phyloP scores from a whole-genome alignment of 2,797 vertebrate species.

The Strix occidentalis region DNA sequence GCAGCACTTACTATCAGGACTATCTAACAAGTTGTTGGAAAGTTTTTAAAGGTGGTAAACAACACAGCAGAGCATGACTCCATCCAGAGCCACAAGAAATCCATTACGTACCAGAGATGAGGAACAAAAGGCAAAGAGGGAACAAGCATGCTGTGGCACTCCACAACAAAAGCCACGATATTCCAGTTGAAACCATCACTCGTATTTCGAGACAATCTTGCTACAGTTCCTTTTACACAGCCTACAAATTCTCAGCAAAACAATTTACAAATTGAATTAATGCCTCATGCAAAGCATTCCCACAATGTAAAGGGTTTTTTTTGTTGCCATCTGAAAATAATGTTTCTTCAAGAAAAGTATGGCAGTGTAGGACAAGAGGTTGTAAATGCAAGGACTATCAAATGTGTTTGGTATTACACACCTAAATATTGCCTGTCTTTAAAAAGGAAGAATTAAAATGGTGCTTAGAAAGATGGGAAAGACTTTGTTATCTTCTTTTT shows the following conservation, averaged over 20 bases:
- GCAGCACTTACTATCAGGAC: neutral
- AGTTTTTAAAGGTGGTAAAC: neutral
- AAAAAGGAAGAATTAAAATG: neutral
- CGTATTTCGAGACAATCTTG: neutral
- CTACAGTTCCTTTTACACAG: neutral
- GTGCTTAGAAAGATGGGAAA: neutral
- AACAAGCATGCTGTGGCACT: neutral
- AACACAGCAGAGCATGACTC: neutral
- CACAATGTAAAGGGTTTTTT: neutral
- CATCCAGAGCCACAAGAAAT: neutral
- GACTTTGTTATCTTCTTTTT: neutral
- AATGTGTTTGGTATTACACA: neutral
- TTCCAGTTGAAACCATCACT: neutral
- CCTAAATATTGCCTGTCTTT: neutral
- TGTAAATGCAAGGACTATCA: neutral
- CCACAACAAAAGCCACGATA: neutral
- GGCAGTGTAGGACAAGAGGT: neutral
- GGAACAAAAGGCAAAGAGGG: neutral
- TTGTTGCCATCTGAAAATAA: neutral
- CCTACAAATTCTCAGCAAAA: neutral
- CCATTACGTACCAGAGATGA: fast-evolving
- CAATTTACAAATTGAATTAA: neutral
- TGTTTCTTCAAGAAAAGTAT: neutral
- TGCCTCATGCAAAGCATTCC: neutral
- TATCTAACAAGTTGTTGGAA: neutral